Percentiles rank a stretch among this genome's conserved stretches.
phyloP scores from a whole-genome alignment of 2,113 vertebrate genomes.

The Oreotrochilus melanogaster region DNA sequence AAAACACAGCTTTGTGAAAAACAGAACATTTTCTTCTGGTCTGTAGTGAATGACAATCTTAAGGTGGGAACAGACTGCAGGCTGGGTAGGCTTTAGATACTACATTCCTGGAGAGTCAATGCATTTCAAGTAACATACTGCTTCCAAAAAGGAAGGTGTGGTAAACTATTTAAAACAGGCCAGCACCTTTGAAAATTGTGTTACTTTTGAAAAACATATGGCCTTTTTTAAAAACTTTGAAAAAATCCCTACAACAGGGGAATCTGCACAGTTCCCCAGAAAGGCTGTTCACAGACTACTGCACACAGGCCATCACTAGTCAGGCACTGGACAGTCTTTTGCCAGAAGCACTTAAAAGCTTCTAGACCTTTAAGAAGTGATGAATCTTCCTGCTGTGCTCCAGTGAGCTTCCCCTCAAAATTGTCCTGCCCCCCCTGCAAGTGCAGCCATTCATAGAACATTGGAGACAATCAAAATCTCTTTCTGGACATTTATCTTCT shows the following conservation, averaged over 20 bases:
- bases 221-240: neutral
- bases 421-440: neutral
- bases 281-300: neutral
- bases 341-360: neutral
- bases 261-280: neutral
- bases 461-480: neutral
- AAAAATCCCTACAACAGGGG: neutral
- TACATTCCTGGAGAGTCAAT: neutral
- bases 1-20: neutral
- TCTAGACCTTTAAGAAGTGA: neutral
- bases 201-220: neutral
- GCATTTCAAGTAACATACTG: neutral
- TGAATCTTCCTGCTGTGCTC: neutral
- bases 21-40: neutral
- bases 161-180: neutral
- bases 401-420: neutral
- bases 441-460: neutral
- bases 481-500: neutral
- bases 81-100: neutral
- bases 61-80: neutral
- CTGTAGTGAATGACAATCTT: neutral
- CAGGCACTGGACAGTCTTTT: neutral
- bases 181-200: neutral
- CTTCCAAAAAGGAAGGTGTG: fast-evolving
- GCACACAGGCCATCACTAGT: neutral